Evolutionary conservation across 2,113 vertebrate species (phyloP), one percentile per base, ranked within the genome.

Genomic region (Peromyscus maniculatus): DNA sequence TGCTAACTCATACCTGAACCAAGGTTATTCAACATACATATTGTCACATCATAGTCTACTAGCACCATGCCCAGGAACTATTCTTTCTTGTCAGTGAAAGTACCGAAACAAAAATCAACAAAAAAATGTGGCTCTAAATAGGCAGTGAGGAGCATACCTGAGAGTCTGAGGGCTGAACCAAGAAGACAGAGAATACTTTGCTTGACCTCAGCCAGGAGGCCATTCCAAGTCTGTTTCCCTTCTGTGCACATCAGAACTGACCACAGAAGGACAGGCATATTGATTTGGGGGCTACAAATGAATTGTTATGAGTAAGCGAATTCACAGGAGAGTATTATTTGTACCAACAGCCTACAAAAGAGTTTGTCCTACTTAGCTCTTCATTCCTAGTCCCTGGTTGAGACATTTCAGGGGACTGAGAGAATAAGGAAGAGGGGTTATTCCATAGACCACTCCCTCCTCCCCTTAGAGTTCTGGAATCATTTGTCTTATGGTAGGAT

Each of bases 191-290:
- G 83, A 19, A 87, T 62, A 43, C 87, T 74, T 94, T 52, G 52
- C 67, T 7, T 94, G 95, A 91, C 66, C 95, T 95, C 28, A 77
- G 31, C 77, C 78, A 36, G 91, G 49, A 72, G 28, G 26, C 36
- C 55, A 77, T 31, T 69, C 39, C 84, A 15, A 36, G 43, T 36
- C 6, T 46, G 24, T 26, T 59, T 52, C 5, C 74, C 74, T 80
- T 94, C 77, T 67, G 13, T 52, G 4, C 19, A 3, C 57, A 72
- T 86, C 52, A 36, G 33, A 52, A 59, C 67, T 71, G 86, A 88
- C 66, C 72, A 24, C 1, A 77, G 77, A 71, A 89, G 66, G 52
- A 24, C 21, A 16, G 79, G 9, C 49, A 31, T 52, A 62, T 62
- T 94, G 66, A 66, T 78, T 59, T 89, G 1, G 59, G 57, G n/a